phyloP scores from a whole-genome alignment of 1,140 invertebrate genomes.

The Ylistrum balloti region DNA sequence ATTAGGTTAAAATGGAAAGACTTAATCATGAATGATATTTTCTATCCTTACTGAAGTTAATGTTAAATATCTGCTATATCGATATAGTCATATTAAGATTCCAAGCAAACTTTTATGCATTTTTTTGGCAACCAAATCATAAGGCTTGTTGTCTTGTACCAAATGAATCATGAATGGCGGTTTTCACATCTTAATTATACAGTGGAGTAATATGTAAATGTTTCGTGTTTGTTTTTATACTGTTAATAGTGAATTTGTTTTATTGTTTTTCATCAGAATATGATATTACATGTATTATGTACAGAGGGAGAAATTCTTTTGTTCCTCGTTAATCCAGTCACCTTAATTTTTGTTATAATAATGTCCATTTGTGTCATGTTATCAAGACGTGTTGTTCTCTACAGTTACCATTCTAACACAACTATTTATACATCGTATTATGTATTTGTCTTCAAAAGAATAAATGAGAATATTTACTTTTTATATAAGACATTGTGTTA shows the following conservation, averaged over 20 bases:
- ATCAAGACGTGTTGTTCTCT: neutral
- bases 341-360: neutral
- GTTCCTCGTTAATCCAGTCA: neutral
- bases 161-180: too few relatives aligned
- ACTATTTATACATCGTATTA: constrained; percentile 28
- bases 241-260: neutral
- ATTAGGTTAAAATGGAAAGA: too few relatives aligned
- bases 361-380: neutral
- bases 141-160: too few relatives aligned
- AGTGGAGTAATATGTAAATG: neutral
- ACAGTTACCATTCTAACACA: constrained; percentile 15
- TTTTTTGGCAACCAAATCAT: too few relatives aligned
- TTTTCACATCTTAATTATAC: too few relatives aligned
- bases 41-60: too few relatives aligned
- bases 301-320: neutral
- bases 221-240: neutral
- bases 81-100: too few relatives aligned
- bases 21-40: too few relatives aligned
- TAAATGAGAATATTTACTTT: constrained; percentile 40
- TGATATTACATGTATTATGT: neutral
- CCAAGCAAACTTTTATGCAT: too few relatives aligned
- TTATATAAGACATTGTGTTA: neutral
- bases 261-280: neutral
- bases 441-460: constrained; percentile 40
- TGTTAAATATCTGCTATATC: too few relatives aligned